Percentiles rank a stretch among this genome's conserved stretches.
phyloP scores from a whole-genome alignment of 2,113 vertebrate species.

The Scopus umbretta region DNA sequence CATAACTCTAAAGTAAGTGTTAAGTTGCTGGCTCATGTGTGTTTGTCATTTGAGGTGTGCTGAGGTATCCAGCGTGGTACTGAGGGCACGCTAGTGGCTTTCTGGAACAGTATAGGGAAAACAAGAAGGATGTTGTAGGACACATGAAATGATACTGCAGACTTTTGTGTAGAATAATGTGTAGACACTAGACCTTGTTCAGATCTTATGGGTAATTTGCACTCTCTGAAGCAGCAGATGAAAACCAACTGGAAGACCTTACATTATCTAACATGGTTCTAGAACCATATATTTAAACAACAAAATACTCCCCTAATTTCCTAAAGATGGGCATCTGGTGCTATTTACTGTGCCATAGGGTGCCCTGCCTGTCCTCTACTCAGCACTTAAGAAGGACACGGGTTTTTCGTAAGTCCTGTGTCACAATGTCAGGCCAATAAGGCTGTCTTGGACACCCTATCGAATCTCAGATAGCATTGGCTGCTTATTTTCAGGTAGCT shows the following conservation, averaged over 20 bases:
- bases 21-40: neutral
- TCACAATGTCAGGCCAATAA: neutral
- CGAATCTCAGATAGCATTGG: neutral
- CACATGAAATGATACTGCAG: neutral
- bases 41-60: neutral
- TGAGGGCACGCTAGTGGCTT: neutral
- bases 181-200: neutral
- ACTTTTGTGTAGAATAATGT: neutral
- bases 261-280: neutral
- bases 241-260: neutral
- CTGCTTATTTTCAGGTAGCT: neutral
- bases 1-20: neutral
- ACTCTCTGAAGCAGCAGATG: neutral
- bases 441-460: neutral
- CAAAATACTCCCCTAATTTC: neutral
- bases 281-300: neutral
- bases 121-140: neutral
- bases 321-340: neutral
- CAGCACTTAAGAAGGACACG: neutral
- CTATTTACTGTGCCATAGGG: neutral
- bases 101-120: neutral
- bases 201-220: neutral
- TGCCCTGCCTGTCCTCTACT: neutral
- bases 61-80: neutral
- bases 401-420: neutral